These are phyloP conservation scores for Montipora cactus DNA, from an alignment of 64 coral and sea anemone species.

Conservation along the genomic window DNA sequence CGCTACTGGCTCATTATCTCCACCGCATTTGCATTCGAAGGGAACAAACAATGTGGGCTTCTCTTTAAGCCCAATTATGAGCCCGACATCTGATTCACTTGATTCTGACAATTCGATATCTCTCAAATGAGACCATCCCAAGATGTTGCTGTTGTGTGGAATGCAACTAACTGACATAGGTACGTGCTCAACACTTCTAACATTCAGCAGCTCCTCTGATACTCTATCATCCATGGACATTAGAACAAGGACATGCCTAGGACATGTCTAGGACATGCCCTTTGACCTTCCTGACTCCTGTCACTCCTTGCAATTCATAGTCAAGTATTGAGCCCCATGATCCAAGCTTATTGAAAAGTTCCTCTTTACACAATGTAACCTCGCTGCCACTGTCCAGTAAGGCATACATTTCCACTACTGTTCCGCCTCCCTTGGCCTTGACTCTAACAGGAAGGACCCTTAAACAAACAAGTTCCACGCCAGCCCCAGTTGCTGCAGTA, in stretches of 20 bases:
- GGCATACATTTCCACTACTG: slow-evolving; percentile 54
- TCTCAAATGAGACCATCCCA: neutral
- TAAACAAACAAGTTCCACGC: neutral
- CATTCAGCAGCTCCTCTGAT: slow-evolving; percentile 17
- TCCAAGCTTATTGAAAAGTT: slow-evolving; percentile 25
- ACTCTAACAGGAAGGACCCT: neutral
- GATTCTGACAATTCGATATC: neutral
- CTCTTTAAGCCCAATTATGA: slow-evolving; percentile 66
- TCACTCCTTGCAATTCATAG: slow-evolving; percentile 28
- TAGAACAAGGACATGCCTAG: neutral
- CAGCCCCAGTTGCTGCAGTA: neutral
- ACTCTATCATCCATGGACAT: slow-evolving; percentile 35
- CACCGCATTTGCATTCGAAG: slow-evolving; percentile 18
- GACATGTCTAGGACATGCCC: neutral
- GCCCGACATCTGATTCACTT: slow-evolving; percentile 10
- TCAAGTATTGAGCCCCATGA: slow-evolving; percentile 10
- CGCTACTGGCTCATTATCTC: slow-evolving; percentile 30
- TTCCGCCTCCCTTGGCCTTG: neutral
- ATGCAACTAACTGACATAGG: slow-evolving; percentile 24
- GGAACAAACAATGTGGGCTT: slow-evolving; percentile 61
- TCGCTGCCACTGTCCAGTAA: slow-evolving; percentile 73
- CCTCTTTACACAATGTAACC: slow-evolving; percentile 72
- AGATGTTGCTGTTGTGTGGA: neutral
- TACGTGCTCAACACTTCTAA: slow-evolving; percentile 21
- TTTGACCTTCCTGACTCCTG: slow-evolving; percentile 1